These are phyloP conservation scores for Pristionchus japonicus DNA, from an alignment of 2,888 invertebrate genomes.

Conservation along the genomic window DNA sequence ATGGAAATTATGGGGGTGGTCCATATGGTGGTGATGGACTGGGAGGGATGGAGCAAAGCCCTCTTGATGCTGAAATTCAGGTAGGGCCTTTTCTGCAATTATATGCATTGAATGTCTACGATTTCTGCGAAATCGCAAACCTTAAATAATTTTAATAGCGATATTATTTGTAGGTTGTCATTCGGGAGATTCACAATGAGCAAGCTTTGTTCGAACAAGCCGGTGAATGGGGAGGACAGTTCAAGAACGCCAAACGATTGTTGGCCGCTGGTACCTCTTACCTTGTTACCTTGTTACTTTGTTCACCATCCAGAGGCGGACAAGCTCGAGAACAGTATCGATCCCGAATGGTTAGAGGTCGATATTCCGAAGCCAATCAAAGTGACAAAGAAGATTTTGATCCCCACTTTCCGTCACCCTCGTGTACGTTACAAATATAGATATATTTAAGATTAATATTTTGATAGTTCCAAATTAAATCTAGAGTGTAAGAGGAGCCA, in stretches of 20 bases:
- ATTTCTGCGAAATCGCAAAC: too few relatives aligned
- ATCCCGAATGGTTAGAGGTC: constrained; percentile 75
- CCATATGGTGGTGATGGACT: constrained; percentile 47
- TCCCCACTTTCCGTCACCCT: constrained; percentile 74
- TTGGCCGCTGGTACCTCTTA: constrained; percentile 59
- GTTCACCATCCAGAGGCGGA: constrained; percentile 61
- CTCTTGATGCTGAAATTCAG: constrained; percentile 72
- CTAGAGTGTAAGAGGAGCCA: background rate
- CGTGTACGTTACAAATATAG: too few relatives aligned
- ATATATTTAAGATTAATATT: too few relatives aligned
- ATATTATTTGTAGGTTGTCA: constrained; percentile 60
- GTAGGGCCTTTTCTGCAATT: constrained; percentile 24
- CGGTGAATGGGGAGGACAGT: constrained; percentile 71
- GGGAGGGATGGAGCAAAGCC: constrained; percentile 58
- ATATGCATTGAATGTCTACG: background rate
- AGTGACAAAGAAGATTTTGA: constrained; percentile 72
- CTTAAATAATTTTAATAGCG: too few relatives aligned
- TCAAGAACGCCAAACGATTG: constrained; percentile 71
- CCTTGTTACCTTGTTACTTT: background rate
- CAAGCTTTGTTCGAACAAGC: constrained; percentile 63
- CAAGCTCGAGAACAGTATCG: constrained; percentile 69
- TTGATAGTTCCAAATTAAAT: background rate
- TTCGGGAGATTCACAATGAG: constrained; percentile 71
- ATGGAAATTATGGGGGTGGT: constrained; percentile 41
- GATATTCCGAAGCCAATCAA: constrained; percentile 74